Percentiles rank a stretch among this genome's conserved stretches.
These are phyloP conservation scores for Poecilia velifera DNA, from an alignment of 2,797 vertebrate species.

Conservation along the genomic window DNA sequence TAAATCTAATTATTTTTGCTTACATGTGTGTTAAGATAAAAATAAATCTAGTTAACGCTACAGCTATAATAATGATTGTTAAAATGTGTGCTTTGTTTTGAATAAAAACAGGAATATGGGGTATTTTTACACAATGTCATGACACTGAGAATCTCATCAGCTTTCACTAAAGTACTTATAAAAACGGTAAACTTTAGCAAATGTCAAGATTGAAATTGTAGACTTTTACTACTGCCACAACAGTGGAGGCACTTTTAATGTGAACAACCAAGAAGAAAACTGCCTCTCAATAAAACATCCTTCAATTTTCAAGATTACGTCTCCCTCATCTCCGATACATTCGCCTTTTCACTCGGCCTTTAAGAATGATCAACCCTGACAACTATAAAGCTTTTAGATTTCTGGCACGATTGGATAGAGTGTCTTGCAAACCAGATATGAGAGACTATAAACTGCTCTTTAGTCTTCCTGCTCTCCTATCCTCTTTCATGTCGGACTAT, in stretches of 20 bases:
- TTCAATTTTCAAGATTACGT: not conserved
- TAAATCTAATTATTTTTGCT: not conserved
- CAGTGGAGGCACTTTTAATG: constrained; percentile 1
- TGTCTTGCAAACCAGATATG: constrained; percentile 10
- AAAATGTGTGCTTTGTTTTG: not conserved
- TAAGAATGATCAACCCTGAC: not conserved
- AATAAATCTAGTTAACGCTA: not conserved
- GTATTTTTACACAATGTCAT: not conserved
- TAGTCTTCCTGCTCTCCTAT: constrained; percentile 60
- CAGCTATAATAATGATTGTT: not conserved
- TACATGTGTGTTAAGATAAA: too few relatives aligned
- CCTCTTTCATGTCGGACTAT: constrained; percentile 72
- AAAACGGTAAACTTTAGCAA: not conserved
- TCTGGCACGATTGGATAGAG: constrained; percentile 3
- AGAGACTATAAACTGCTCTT: constrained; percentile 31
- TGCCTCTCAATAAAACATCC: not conserved
- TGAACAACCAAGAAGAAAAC: not conserved
- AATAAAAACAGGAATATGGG: not conserved
- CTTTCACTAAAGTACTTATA: not conserved
- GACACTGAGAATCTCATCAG: not conserved
- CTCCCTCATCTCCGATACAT: not conserved
- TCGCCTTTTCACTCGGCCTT: not conserved
- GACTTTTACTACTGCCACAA: not conserved
- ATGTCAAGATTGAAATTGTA: not conserved
- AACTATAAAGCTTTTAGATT: constrained; percentile 6